Percentiles rank a stretch among this genome's conserved stretches.
phyloP scores from a whole-genome alignment of 2,888 invertebrate genomes.

The Halictus ligatus region DNA sequence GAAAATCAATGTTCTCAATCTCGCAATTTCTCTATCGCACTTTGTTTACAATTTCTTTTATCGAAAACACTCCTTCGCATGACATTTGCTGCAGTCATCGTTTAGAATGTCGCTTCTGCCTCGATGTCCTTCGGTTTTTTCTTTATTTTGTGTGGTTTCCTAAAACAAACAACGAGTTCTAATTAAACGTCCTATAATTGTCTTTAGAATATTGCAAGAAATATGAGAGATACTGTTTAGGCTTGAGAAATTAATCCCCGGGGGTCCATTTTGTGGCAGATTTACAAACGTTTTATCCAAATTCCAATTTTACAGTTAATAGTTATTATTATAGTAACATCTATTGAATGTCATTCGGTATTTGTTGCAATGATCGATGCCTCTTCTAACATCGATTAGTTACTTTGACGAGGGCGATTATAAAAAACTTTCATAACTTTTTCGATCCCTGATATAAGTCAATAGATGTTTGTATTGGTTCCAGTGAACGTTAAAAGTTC shows the following conservation, averaged over 20 bases:
- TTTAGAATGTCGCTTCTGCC: slow-evolving; percentile 74
- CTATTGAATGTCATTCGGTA: too few species aligned
- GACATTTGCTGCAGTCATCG: slow-evolving; percentile 41
- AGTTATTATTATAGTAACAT: too few species aligned
- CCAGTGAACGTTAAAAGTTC: too few species aligned
- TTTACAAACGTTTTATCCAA: not conserved
- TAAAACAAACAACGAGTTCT: slow-evolving; percentile 32
- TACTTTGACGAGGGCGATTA: too few species aligned
- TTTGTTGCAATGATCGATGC: too few species aligned
- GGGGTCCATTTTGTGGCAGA: too few species aligned
- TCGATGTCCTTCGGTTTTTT: slow-evolving; percentile 66
- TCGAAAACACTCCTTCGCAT: not conserved
- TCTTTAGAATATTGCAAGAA: not conserved
- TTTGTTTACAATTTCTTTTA: not conserved
- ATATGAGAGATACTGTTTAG: not conserved
- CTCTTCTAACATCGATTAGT: too few species aligned
- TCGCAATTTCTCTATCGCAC: not conserved
- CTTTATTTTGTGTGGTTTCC: slow-evolving; percentile 57
- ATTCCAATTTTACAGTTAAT: not conserved
- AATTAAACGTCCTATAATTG: not conserved
- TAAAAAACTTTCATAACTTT: too few species aligned
- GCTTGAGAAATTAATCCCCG: too few species aligned
- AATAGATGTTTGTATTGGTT: too few species aligned
- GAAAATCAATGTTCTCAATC: slow-evolving; percentile 24
- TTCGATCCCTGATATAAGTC: too few species aligned